These are phyloP conservation scores for Drosophila tropicalis DNA, from an alignment of 1,140 invertebrate genomes.

Conservation along the genomic window DNA sequence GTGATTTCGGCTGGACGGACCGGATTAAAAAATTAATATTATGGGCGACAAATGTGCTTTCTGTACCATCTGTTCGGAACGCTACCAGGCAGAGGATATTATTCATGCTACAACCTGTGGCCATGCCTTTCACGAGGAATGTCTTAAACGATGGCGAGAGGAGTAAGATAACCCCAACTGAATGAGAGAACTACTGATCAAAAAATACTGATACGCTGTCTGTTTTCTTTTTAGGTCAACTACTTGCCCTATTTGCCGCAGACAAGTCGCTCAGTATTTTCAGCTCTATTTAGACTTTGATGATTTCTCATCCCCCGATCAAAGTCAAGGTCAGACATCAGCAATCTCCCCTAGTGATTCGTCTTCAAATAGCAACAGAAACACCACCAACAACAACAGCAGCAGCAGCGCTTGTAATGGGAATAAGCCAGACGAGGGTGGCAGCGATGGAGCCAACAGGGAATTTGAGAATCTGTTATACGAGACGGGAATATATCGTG, in stretches of 20 bases:
- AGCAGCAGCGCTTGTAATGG: neutral
- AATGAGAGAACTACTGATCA: neutral
- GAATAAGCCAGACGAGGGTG: neutral
- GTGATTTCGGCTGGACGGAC: conserved; percentile 23
- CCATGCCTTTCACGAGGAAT: conserved; percentile 61
- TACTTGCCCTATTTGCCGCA: conserved; percentile 59
- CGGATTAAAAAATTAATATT: neutral
- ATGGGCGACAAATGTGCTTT: conserved; percentile 33
- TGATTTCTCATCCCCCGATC: neutral
- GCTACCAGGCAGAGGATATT: conserved; percentile 36
- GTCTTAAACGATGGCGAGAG: conserved; percentile 51
- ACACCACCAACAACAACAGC: neutral
- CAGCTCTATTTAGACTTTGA: conserved; percentile 61
- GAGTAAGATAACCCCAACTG: conserved; percentile 43
- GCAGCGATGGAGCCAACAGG: conserved; percentile 7
- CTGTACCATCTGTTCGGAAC: conserved; percentile 62
- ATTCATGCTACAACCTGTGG: conserved; percentile 58
- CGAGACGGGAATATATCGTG: conserved; percentile 48
- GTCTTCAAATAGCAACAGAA: neutral
- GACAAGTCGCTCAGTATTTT: conserved; percentile 23
- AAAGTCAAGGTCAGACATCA: conserved; percentile 24
- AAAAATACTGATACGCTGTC: neutral
- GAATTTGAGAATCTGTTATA: conserved; percentile 58
- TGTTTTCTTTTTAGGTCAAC: conserved; percentile 37
- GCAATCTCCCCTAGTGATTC: neutral